Evolutionary conservation across 2,113 vertebrate genomes (phyloP).

Genomic region (Onychostoma macrolepis): DNA sequence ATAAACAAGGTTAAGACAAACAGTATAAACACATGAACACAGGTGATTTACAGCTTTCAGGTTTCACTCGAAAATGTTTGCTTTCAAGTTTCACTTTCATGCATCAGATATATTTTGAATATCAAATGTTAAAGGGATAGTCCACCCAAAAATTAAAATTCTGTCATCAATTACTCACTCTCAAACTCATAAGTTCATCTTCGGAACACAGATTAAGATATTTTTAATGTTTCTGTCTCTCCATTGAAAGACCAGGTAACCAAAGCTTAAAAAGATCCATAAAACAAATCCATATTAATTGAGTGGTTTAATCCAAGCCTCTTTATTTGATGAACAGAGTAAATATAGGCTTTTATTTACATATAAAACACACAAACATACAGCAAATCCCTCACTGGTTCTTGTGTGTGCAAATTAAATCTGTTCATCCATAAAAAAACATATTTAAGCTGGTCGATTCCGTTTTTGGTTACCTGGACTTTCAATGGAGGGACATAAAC

Average conservation of each 20-base stretch:
- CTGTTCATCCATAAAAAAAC: neutral
- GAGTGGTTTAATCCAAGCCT: too few species aligned
- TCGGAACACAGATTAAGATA: neutral
- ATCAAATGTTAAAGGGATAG: slow-evolving; percentile 3
- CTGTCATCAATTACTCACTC: neutral
- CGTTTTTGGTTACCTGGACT: neutral
- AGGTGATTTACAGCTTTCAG: slow-evolving; percentile 13
- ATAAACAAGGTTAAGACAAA: neutral
- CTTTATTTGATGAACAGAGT: neutral
- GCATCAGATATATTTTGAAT: neutral
- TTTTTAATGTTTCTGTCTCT: neutral
- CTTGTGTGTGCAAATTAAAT: neutral
- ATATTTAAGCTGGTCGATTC: neutral
- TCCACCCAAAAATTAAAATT: neutral
- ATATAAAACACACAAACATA: neutral
- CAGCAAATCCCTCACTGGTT: neutral
- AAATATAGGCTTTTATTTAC: neutral
- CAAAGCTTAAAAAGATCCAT: neutral
- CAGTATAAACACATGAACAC: neutral
- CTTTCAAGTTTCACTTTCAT: slow-evolving; percentile 34
- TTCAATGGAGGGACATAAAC: neutral
- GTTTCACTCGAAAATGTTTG: neutral
- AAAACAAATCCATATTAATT: neutral
- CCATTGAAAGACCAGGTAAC: neutral
- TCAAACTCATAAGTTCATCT: neutral